Evolutionary conservation across 2,888 invertebrate genomes (phyloP), one percentile per base, ranked within the genome.

Genomic region (Caenorhabditis becei): DNA sequence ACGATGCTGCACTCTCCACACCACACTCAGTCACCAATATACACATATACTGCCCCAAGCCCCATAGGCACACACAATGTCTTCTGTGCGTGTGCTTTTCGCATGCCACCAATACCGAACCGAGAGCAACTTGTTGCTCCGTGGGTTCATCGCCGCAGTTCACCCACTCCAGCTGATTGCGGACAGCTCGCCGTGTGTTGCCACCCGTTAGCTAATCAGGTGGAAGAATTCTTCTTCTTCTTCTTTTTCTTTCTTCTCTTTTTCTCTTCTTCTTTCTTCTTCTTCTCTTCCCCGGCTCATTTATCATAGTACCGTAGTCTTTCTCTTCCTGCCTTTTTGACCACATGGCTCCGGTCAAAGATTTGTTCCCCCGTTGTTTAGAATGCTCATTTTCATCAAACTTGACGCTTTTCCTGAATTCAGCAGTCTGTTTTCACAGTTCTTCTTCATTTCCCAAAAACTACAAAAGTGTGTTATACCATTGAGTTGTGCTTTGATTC

Each of bases 41-140:
- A 70, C 53, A 74, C 65, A 74, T 14, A 53, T 35, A 72, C 32
- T 32, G 32, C 54, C 71, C 62, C 54, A 56, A 61, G 35, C 23
- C 62, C 71, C 41, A 72, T 54, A 72, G 41, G 24, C 62, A 53
- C 35, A 65, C 28, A 63, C n/a, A 51, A 72, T 62, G 58, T 54
- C 58, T 58, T 63, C 54, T 41, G 53, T 47, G 71, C 63, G 61
- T 72, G 71, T 70, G 67, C 56, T 20, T 51, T 66, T 53, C 56
- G 67, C 61, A 53, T 70, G 70, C 53, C 70, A 70, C 70, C 61
- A 61, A 61, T 70, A 65, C 41, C 41, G 24, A 23, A 23, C 44
- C 44, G 44, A 56, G 47, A 74, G 58, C 41, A 58, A 74, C 59
- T 59, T 75, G 26, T 66, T 51, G 66, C 28, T 66, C 35, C 41